Evolutionary conservation across 2,113 vertebrate species (phyloP).

Genomic region (Microtus oregoni): DNA sequence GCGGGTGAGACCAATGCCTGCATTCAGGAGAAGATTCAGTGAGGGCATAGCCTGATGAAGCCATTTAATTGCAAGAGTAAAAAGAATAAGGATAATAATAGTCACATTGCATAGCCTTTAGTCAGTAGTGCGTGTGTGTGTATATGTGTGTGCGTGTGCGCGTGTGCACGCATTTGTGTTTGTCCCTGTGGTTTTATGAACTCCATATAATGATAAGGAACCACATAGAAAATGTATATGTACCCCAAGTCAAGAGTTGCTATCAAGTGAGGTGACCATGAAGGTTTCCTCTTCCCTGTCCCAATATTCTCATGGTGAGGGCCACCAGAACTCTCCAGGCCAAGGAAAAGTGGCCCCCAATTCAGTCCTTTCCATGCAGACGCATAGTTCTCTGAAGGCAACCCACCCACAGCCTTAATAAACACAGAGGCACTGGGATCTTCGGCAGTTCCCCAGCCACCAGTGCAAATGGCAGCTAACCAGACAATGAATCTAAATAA

Average conservation of each 20-base stretch:
- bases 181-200: background rate
- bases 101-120: background rate
- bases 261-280: background rate
- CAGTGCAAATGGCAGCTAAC: background rate
- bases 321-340: background rate
- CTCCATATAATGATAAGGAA: background rate
- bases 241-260: background rate
- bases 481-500: fast-evolving
- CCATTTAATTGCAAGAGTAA: background rate
- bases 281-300: too few relatives aligned
- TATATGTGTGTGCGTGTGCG: background rate
- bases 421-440: background rate
- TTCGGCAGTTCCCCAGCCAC: fast-evolving
- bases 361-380: background rate
- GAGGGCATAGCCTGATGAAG: background rate
- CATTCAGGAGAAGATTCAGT: too few relatives aligned
- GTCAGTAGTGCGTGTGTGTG: background rate
- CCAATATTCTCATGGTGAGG: fast-evolving
- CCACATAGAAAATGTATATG: too few relatives aligned
- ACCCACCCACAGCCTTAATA: too few relatives aligned
- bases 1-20: fast-evolving
- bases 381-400: background rate
- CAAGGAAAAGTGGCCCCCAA: background rate
- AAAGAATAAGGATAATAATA: background rate
- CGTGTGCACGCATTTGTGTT: background rate